phyloP scores from a whole-genome alignment of 2,888 invertebrate genomes.

The Dryocosmus kuriphilus region DNA sequence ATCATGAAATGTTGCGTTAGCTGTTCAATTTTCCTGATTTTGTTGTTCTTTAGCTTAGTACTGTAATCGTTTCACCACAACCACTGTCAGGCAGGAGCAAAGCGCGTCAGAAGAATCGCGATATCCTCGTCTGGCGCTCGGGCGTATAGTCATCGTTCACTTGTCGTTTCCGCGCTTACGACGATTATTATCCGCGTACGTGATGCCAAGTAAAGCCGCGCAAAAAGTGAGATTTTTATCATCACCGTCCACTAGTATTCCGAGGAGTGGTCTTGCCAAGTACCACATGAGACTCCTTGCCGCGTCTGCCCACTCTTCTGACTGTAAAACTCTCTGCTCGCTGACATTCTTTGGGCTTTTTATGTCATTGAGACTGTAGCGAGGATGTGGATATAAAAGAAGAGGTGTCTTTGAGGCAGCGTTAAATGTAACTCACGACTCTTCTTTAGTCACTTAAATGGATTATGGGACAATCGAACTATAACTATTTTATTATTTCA shows the following conservation, averaged over 20 bases:
- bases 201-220: slow-evolving; percentile 32
- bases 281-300: slow-evolving; percentile 26
- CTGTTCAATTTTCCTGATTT: not conserved
- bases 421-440: not conserved
- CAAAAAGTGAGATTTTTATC: slow-evolving; percentile 40
- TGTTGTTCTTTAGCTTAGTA: not conserved
- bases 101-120: not conserved
- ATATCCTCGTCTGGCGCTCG: not conserved
- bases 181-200: slow-evolving; percentile 38
- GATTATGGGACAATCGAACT: not conserved
- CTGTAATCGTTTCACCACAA: not conserved
- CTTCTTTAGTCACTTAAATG: not conserved
- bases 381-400: slow-evolving; percentile 27
- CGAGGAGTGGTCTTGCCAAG: slow-evolving; percentile 40
- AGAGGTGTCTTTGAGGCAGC: slow-evolving; percentile 15
- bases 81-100: not conserved
- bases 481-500: not conserved
- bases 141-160: slow-evolving; percentile 33
- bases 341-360: slow-evolving; percentile 40
- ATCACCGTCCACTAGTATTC: slow-evolving; percentile 40
- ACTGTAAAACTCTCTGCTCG: slow-evolving; percentile 25
- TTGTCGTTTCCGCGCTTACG: slow-evolving; percentile 38
- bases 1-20: no score
- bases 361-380: slow-evolving; percentile 37
- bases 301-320: slow-evolving; percentile 37